phyloP scores from a whole-genome alignment of 2,113 vertebrate genomes.

The Calidris pygmaea region DNA sequence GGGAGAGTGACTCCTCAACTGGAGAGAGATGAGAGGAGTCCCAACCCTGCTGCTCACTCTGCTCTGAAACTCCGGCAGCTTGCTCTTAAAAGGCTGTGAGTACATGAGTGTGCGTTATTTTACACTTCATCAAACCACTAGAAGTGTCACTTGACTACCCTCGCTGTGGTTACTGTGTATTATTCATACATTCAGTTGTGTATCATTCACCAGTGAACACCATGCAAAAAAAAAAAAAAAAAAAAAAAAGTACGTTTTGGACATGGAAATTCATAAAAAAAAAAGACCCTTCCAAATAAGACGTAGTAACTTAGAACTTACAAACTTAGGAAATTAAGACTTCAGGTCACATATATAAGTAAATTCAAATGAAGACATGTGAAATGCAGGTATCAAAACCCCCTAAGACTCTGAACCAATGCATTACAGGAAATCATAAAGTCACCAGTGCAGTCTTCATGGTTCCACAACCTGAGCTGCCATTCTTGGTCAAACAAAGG shows the following conservation, averaged over 20 bases:
- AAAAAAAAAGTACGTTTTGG: background rate
- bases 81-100: background rate
- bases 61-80: background rate
- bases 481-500: background rate
- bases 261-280: background rate
- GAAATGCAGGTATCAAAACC: background rate
- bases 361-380: background rate
- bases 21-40: background rate
- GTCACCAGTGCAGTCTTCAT: background rate
- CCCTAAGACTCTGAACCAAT: background rate
- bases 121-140: background rate
- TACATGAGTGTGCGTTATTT: background rate
- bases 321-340: background rate
- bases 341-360: background rate
- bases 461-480: background rate
- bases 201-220: rapidly evolving
- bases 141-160: background rate
- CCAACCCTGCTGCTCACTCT: background rate
- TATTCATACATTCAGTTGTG: background rate
- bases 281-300: background rate
- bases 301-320: background rate
- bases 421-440: background rate
- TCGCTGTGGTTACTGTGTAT: background rate
- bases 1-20: background rate
- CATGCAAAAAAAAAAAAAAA: background rate